Evolutionary conservation across 2,113 vertebrate genomes (phyloP).

Genomic region (Saguinus imperator): DNA sequence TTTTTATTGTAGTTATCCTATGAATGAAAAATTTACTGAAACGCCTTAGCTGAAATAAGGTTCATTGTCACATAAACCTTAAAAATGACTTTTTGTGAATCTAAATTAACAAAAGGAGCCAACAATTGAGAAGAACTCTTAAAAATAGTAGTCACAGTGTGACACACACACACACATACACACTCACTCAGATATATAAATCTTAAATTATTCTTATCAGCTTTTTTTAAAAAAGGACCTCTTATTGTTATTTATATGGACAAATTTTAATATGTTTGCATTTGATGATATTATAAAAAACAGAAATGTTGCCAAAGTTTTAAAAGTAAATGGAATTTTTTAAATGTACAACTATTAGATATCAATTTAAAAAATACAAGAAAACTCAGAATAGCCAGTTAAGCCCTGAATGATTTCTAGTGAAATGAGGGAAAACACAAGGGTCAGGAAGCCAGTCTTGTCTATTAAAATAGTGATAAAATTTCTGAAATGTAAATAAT

Average conservation of each 20-base stretch:
- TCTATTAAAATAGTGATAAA: background rate
- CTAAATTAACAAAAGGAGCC: background rate
- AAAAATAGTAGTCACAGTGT: background rate
- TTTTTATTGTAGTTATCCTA: constrained; percentile 4
- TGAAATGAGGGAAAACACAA: background rate
- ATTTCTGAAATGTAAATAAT: background rate
- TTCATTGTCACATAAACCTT: background rate
- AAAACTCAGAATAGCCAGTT: background rate
- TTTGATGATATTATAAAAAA: background rate
- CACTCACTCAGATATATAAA: background rate
- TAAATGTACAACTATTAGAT: background rate
- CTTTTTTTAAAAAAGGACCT: background rate
- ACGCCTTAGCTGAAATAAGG: background rate
- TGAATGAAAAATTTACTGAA: background rate
- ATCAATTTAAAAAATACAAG: background rate
- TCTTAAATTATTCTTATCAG: background rate
- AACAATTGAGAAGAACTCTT: background rate
- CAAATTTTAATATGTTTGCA: background rate
- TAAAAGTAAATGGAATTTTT: background rate
- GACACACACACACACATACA: too few species aligned
- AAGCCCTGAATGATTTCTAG: background rate
- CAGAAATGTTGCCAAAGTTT: background rate
- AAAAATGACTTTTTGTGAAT: background rate
- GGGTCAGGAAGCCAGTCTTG: background rate
- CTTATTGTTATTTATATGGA: background rate